Evolutionary conservation across 1,140 invertebrate species (phyloP).

Genomic region (Drosophila jambulina): DNA sequence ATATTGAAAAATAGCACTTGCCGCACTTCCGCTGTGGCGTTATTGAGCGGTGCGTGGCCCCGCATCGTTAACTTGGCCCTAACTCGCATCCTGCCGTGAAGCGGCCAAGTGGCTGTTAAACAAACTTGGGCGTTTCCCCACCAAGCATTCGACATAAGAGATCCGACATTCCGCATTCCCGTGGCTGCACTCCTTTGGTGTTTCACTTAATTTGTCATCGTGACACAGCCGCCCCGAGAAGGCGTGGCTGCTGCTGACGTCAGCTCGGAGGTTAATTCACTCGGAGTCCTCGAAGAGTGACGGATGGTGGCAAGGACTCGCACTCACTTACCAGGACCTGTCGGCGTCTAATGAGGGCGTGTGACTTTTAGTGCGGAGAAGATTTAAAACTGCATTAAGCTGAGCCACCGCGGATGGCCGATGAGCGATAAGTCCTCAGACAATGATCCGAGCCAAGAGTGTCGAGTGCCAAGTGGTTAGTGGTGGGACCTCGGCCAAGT

Average conservation of each 20-base stretch:
- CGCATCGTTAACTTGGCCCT: conserved; percentile 67
- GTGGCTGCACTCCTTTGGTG: conserved; percentile 35
- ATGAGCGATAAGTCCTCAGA: conserved; percentile 45
- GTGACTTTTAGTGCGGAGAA: conserved; percentile 36
- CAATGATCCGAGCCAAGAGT: conserved; percentile 13
- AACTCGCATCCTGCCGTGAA: conserved; percentile 45
- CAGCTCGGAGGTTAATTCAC: conserved; percentile 49
- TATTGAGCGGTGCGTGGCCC: conserved; percentile 60
- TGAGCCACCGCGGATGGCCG: conserved; percentile 46
- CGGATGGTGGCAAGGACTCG: conserved; percentile 39
- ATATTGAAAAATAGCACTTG: conserved; percentile 78
- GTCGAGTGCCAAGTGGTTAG: conserved; percentile 28
- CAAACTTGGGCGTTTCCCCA: conserved; percentile 49
- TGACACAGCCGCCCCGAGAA: conserved; percentile 33
- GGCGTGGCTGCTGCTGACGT: conserved; percentile 67
- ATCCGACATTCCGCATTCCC: conserved; percentile 32
- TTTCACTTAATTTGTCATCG: conserved; percentile 72
- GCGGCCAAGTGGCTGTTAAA: conserved; percentile 42
- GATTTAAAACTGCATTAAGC: conserved; percentile 61
- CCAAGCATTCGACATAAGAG: conserved; percentile 1
- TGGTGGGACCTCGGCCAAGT: conserved; percentile 18
- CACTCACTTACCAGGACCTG: conserved; percentile 31
- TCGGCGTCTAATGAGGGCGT: conserved; percentile 42
- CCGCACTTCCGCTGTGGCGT: conserved; percentile 67
- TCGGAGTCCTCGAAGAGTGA: conserved; percentile 37